A percentile compares a stretch with the other conserved stretches of the same genome.
phyloP scores from a whole-genome alignment of 2,888 invertebrate species.

The Ornithoptera alexandrae region DNA sequence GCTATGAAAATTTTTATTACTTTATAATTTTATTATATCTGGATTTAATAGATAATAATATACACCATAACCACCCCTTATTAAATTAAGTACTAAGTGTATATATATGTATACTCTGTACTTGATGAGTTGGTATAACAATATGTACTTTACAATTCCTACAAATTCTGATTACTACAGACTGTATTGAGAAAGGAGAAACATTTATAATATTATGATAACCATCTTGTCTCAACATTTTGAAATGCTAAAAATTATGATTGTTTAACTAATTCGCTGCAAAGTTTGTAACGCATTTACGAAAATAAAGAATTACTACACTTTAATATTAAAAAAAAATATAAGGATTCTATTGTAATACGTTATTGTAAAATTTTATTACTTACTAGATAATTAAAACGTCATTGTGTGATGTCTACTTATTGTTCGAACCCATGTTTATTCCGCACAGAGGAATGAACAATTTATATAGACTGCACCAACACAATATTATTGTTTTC shows the following conservation, averaged over 20 bases:
- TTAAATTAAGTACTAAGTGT: neutral
- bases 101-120: no score
- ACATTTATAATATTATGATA: no score
- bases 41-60: neutral
- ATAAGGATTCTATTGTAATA: neutral
- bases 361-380: neutral
- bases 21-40: neutral
- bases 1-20: neutral
- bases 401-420: neutral
- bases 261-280: no score
- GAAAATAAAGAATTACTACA: neutral
- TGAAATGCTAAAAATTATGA: no score
- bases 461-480: constrained; percentile 35
- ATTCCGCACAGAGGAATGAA: constrained; percentile 1
- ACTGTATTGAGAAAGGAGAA: no score
- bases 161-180: no score
- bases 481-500: constrained; percentile 66
- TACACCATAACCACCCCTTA: neutral
- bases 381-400: neutral
- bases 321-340: neutral
- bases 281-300: no score
- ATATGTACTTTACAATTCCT: no score
- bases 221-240: no score
- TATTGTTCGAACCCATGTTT: neutral
- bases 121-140: no score